Base-by-base conservation (phyloP, 1,140 invertebrate species). In the Pogonus chalceus region DNA sequence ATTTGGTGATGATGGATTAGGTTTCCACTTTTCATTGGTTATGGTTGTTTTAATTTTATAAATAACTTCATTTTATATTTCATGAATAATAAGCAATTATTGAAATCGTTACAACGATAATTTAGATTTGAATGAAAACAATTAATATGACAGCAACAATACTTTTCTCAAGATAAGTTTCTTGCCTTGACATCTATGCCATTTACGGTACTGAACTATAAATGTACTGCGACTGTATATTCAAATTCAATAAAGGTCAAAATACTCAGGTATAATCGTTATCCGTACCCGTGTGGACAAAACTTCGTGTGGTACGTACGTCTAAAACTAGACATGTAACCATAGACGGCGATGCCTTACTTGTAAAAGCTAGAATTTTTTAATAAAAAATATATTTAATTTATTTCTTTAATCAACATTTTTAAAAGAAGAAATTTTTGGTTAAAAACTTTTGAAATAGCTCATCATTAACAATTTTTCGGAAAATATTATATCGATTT, bases 21-120 rank as follows among this genome's bases (percentile, higher is more conserved):
- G 37, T 43, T 43, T 43, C 18, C 37, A 43, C 37, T 43, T 43
- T 43, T 43, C 37, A 43, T 43, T 43, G 37, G 37, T 43, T 43
- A 43, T 7, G 37, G 51, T 56, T 49, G 56, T 52, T 60, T 61
- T 35, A 63, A 57, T 52, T 56, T 55, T 47, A 55, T 56, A 54
- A 59, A 58, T 43, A 57, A 12, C 56, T 51, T 53, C 57, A 52
- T 31, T 48, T 57, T 43, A 43, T 21, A 21, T 39, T 54, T 50
- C 22, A 52, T 16, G 35, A 49, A 49, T 35, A 43, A 43, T 18
- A 18, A 3, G 37, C 4, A 43, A 43, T n/a, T n/a, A n/a, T n/a
- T n/a, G n/a, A n/a, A 12, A 18, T 43, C 9, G 18, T 12, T 43
- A 43, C 9, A 12, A 12, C 9, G 7, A 43, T 43, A 12, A 18